phyloP scores from a whole-genome alignment of 2,113 vertebrate species.

The Chaenogobius annularis region DNA sequence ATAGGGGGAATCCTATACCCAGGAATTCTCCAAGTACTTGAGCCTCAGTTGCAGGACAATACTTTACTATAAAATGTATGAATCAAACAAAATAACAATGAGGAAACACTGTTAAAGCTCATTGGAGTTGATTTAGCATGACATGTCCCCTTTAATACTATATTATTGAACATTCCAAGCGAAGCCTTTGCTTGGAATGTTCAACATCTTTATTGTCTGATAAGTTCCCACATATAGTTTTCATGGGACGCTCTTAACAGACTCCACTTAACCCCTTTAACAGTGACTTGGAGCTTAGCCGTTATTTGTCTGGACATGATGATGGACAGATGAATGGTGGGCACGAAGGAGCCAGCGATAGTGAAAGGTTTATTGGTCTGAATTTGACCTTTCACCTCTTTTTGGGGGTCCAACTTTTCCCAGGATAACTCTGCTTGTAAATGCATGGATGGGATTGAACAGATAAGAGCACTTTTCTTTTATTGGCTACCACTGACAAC shows the following conservation, averaged over 20 bases:
- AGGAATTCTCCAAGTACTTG: too few relatives aligned
- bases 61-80: too few relatives aligned
- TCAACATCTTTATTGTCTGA: too few relatives aligned
- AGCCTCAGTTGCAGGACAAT: too few relatives aligned
- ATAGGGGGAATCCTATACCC: too few relatives aligned
- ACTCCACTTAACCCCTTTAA: conserved; percentile 73
- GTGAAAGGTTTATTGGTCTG: conserved; percentile 63
- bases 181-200: too few relatives aligned
- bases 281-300: conserved; percentile 39
- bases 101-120: too few relatives aligned
- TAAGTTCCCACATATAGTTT: not conserved
- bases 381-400: conserved; percentile 48
- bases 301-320: conserved; percentile 2
- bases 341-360: conserved; percentile 40
- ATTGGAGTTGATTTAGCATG: too few relatives aligned
- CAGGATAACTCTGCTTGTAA: conserved; percentile 24
- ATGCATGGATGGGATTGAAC: conserved; percentile 41
- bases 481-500: not conserved
- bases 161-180: too few relatives aligned
- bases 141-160: not conserved
- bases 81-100: too few relatives aligned
- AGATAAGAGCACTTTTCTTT: conserved; percentile 43
- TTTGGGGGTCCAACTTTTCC: conserved; percentile 42
- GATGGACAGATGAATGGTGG: conserved; percentile 28
- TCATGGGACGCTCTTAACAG: not conserved